phyloP scores from a whole-genome alignment of 1,140 invertebrate genomes.

The Dryas iulia region DNA sequence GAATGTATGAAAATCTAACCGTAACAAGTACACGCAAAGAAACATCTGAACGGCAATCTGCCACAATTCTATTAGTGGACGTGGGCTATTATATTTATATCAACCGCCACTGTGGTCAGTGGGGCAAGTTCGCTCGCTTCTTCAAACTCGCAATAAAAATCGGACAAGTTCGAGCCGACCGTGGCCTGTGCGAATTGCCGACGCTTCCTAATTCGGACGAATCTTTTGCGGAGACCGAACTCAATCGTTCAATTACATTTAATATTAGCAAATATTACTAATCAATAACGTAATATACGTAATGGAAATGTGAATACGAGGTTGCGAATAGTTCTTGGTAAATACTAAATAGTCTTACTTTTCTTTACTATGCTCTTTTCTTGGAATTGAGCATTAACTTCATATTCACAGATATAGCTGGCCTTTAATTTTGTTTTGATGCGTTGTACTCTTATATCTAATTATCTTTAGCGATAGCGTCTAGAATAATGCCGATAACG shows the following conservation, averaged over 20 bases:
- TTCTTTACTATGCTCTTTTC: not conserved
- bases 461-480: conserved; percentile 41
- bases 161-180: conserved; percentile 72
- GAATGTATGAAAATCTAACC: not conserved
- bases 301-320: not conserved
- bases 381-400: not conserved
- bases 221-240: conserved; percentile 36
- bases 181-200: conserved; percentile 55
- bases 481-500: conserved; percentile 52
- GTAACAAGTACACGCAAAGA: not conserved
- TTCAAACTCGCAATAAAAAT: conserved; percentile 74
- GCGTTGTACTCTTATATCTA: conserved; percentile 41
- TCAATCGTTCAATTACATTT: not conserved
- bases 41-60: conserved; percentile 38
- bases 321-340: not conserved
- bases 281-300: not conserved
- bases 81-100: conserved; percentile 70
- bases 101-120: conserved; percentile 64
- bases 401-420: conserved; percentile 9
- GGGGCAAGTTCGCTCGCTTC: conserved; percentile 74
- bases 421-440: conserved; percentile 41
- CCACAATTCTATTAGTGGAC: conserved; percentile 54
- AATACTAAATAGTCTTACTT: too few species aligned
- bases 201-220: conserved; percentile 47
- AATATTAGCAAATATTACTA: too few species aligned